These are phyloP conservation scores for Parotocinclus haroldoi DNA, from an alignment of 2,797 vertebrate species.

Conservation along the genomic window DNA sequence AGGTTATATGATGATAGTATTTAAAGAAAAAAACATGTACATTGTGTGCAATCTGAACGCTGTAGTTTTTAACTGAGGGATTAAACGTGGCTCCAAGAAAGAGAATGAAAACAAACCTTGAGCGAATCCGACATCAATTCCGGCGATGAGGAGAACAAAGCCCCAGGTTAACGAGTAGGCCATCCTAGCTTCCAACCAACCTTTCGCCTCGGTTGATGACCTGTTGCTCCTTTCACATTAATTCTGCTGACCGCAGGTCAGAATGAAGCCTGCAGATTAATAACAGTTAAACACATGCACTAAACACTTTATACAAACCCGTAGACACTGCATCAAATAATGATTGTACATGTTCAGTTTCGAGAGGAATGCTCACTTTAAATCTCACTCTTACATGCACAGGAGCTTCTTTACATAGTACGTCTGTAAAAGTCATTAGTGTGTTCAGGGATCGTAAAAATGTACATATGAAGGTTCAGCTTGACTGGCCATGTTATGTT, in stretches of 20 bases:
- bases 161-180: slow-evolving; percentile 55
- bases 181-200: slow-evolving; percentile 51
- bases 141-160: slow-evolving; percentile 59
- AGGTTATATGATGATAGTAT: no score
- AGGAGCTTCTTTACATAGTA: slow-evolving; percentile 63
- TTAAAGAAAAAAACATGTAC: no score
- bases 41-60: no score
- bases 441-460: slow-evolving; percentile 63
- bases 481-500: no score
- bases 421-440: slow-evolving; percentile 75
- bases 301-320: not conserved
- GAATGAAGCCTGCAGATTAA: no score
- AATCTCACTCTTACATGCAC: slow-evolving; percentile 43
- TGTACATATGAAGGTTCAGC: slow-evolving; percentile 46
- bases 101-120: slow-evolving; percentile 62
- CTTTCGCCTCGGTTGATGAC: slow-evolving; percentile 55
- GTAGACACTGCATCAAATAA: not conserved
- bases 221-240: slow-evolving; percentile 41
- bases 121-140: slow-evolving; percentile 54
- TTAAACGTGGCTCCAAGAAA: not conserved
- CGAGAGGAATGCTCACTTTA: slow-evolving; percentile 6
- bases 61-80: no score
- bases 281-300: no score
- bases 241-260: slow-evolving; percentile 41
- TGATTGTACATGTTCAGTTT: no score